A percentile compares a stretch with the other conserved stretches of the same genome.
Conservation (phyloP, 2,797 vertebrate species). For the Sparidentex hasta region DNA sequence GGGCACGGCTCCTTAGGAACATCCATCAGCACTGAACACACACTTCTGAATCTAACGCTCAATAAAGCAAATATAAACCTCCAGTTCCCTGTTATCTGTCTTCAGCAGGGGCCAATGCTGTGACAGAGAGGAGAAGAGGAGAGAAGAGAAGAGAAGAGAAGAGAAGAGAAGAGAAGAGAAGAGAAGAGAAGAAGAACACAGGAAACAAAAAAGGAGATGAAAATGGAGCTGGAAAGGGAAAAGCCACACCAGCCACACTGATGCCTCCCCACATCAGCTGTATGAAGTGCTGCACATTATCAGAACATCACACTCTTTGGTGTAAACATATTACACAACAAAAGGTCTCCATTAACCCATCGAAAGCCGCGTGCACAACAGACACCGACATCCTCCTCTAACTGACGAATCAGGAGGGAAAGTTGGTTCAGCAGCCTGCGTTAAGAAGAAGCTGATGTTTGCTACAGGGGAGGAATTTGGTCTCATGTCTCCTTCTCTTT, state of each 20-base stretch:
- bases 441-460: conserved; percentile 28
- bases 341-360: conserved; percentile 4
- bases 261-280: conserved; percentile 12
- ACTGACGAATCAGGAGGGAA: conserved; percentile 6
- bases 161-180: conserved; percentile 13
- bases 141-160: conserved; percentile 21
- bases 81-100: conserved; percentile 77
- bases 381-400: conserved; percentile 14
- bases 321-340: conserved; percentile 23
- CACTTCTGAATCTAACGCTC: conserved; percentile 77
- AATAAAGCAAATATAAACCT: conserved; percentile 84
- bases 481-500: conserved; percentile 23
- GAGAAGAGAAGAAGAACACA: not conserved
- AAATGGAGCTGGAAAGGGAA: too few species aligned
- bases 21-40: conserved; percentile 79
- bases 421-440: conserved; percentile 36
- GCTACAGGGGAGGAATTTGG: conserved; percentile 32
- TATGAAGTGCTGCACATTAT: conserved; percentile 21
- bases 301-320: not conserved
- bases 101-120: conserved; percentile 74
- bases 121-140: conserved; percentile 52
- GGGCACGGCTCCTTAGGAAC: conserved; percentile 66
- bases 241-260: not conserved
- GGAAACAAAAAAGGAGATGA: not conserved
- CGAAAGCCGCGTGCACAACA: conserved; percentile 14